Conservation (phyloP, 2,888 invertebrate genomes). For the Hydrotaea diabolus region DNA sequence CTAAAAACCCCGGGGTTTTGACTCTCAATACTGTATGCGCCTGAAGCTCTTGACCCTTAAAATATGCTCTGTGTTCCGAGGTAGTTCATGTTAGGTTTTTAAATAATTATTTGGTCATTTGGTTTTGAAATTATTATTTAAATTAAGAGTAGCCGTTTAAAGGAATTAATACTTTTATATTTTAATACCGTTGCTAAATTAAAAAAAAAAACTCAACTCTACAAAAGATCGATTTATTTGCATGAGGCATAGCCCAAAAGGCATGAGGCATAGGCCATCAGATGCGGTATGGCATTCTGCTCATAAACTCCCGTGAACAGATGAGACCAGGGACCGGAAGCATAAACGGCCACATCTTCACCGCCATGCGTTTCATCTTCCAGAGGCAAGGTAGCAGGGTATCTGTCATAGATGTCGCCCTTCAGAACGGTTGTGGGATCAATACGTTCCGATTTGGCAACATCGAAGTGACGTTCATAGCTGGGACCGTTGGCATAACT, state of each 20-base stretch:
- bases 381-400: slow-evolving; percentile 83
- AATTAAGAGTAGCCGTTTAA: too few relatives aligned
- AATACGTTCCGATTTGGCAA: slow-evolving; percentile 70
- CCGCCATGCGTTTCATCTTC: slow-evolving; percentile 87
- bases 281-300: slow-evolving; percentile 89
- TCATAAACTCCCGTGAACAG: slow-evolving; percentile 90
- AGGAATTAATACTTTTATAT: not conserved
- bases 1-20: too few relatives aligned
- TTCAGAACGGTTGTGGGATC: slow-evolving; percentile 74
- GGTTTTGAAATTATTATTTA: too few relatives aligned
- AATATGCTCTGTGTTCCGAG: too few relatives aligned
- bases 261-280: slow-evolving; percentile 87
- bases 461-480: slow-evolving; percentile 79
- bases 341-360: slow-evolving; percentile 90
- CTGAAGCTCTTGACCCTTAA: too few relatives aligned
- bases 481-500: slow-evolving; percentile 90
- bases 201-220: too few relatives aligned
- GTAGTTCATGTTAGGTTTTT: too few relatives aligned
- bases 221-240: not conserved
- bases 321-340: slow-evolving; percentile 89
- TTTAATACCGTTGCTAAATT: not conserved
- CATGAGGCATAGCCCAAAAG: slow-evolving; percentile 83
- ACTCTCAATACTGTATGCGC: too few relatives aligned
- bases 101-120: too few relatives aligned
- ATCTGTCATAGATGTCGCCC: slow-evolving; percentile 76